Evolutionary conservation across 2,888 invertebrate species (phyloP).

Genomic region (Cantharis lateralis): DNA sequence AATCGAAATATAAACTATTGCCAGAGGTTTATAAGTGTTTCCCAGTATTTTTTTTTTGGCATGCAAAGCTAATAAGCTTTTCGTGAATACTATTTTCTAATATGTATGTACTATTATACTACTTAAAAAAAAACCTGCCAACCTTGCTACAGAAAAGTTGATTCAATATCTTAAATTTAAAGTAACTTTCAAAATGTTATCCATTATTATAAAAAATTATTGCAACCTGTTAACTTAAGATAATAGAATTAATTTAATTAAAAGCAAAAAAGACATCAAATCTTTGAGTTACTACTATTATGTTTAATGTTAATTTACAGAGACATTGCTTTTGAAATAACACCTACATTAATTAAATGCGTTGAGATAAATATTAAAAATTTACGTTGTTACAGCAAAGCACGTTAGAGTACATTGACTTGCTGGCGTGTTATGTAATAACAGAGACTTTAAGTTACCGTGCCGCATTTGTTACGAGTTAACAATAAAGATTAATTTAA

Average conservation of each 20-base stretch:
- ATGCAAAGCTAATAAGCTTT: neutral
- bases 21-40: neutral
- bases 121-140: conserved; percentile 6
- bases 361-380: neutral
- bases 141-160: conserved; percentile 12
- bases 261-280: neutral
- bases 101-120: neutral
- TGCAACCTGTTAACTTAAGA: neutral
- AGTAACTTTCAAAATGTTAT: neutral
- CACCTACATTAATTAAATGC: neutral
- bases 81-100: neutral
- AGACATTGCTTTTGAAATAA: neutral
- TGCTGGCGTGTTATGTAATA: neutral
- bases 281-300: neutral
- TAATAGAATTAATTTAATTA: neutral
- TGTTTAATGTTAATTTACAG: neutral
- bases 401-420: neutral
- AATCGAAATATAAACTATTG: neutral
- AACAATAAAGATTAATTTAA: neutral
- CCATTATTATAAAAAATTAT: neutral
- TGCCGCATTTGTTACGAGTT: neutral
- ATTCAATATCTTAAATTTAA: conserved; percentile 5
- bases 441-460: neutral
- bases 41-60: neutral
- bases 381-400: neutral